Evolutionary conservation across 2,888 invertebrate species (phyloP).

Genomic region (Pterostichus madidus): DNA sequence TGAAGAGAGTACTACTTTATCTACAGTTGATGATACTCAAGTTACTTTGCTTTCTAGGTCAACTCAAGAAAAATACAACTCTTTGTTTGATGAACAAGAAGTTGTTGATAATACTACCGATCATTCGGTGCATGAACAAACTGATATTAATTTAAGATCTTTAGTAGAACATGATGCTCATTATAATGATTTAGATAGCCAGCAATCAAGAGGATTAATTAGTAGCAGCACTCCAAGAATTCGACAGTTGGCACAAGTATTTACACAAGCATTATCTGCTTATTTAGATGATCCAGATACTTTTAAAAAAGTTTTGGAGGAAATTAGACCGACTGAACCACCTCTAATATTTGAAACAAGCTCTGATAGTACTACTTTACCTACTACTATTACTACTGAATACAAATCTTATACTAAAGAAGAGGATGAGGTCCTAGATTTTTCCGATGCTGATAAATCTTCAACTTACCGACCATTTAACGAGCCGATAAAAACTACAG

Average conservation of each 20-base stretch:
- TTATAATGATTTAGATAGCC: constrained; percentile 79
- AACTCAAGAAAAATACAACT: constrained; percentile 83
- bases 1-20: constrained; percentile 71
- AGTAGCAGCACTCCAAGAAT: constrained; percentile 82
- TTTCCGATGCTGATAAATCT: constrained; percentile 83
- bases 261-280: constrained; percentile 89
- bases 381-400: constrained; percentile 77
- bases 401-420: constrained; percentile 82
- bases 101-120: constrained; percentile 44
- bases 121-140: constrained; percentile 28
- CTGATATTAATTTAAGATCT: constrained; percentile 44
- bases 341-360: constrained; percentile 72
- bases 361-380: constrained; percentile 68
- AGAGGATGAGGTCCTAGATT: constrained; percentile 88
- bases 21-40: constrained; percentile 77
- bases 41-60: constrained; percentile 83
- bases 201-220: constrained; percentile 83
- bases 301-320: constrained; percentile 87
- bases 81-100: constrained; percentile 75
- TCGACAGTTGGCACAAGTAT: constrained; percentile 89
- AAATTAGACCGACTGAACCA: constrained; percentile 89
- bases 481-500: constrained; percentile 71
- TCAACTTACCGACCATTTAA: constrained; percentile 73
- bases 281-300: constrained; percentile 91
- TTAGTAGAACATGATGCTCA: constrained; percentile 61